A percentile compares a stretch with the other conserved stretches of the same genome.
phyloP scores from a whole-genome alignment of 2,113 vertebrate genomes.

The Marcusenius ussheri region DNA sequence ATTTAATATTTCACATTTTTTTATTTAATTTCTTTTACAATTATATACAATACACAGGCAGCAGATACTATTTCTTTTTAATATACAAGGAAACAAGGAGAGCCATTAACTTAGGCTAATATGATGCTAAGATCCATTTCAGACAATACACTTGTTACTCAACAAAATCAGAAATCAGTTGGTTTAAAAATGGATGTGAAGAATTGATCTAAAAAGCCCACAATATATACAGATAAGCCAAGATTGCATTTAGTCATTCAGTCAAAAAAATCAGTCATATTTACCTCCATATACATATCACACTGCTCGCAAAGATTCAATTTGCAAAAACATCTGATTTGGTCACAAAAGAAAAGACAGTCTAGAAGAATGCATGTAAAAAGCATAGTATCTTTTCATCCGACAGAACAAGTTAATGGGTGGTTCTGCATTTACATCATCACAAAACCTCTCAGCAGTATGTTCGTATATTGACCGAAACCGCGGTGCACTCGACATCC shows the following conservation, averaged over 20 bases:
- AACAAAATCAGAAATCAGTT: constrained; percentile 57
- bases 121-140: constrained; percentile 48
- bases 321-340: constrained; percentile 64
- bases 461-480: constrained; percentile 39
- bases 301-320: constrained; percentile 55
- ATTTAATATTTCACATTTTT: constrained; percentile 60
- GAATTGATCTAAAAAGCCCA: constrained; percentile 66
- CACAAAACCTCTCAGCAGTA: constrained; percentile 33
- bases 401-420: constrained; percentile 40
- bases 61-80: constrained; percentile 63
- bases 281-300: constrained; percentile 63
- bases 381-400: constrained; percentile 23
- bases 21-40: constrained; percentile 64
- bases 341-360: constrained; percentile 63
- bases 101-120: constrained; percentile 43
- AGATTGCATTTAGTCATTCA: constrained; percentile 50
- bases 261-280: constrained; percentile 42
- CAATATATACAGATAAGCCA: constrained; percentile 67
- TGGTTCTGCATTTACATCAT: constrained; percentile 39
- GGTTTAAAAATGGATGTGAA: constrained; percentile 59
- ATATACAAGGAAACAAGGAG: constrained; percentile 57
- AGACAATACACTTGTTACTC: constrained; percentile 60
- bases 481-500: constrained; percentile 30
- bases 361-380: constrained; percentile 50
- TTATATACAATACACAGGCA: constrained; percentile 77